These are phyloP conservation scores for Ahaetulla prasina DNA, from an alignment of 2,113 vertebrate genomes.

Conservation along the genomic window DNA sequence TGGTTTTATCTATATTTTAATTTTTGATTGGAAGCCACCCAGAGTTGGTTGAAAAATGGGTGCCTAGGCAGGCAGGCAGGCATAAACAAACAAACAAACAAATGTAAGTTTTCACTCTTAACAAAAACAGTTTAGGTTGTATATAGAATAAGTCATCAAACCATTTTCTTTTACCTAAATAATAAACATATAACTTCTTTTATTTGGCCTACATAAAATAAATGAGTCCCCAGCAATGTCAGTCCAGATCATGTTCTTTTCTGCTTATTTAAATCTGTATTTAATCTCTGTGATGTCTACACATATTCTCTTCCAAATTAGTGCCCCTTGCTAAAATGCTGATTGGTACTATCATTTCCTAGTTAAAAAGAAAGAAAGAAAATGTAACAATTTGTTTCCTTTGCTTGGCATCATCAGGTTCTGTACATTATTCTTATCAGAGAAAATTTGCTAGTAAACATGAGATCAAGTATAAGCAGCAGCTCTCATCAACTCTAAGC, in stretches of 20 bases:
- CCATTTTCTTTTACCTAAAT: not conserved
- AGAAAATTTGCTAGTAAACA: slow-evolving; percentile 59
- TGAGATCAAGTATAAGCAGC: slow-evolving; percentile 59
- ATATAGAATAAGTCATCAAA: not conserved
- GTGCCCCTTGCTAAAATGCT: not conserved
- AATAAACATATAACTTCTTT: not conserved
- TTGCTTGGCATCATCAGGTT: slow-evolving; percentile 20
- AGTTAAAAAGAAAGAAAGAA: not conserved
- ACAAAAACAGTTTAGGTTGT: not conserved
- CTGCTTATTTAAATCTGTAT: not conserved
- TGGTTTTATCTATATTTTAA: not conserved
- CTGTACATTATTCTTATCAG: slow-evolving; percentile 26
- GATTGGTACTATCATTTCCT: not conserved
- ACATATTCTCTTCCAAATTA: not conserved
- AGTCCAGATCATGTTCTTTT: not conserved
- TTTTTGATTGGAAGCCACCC: not conserved
- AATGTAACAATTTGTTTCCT: not conserved
- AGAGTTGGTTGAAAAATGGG: not conserved
- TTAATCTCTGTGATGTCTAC: not conserved
- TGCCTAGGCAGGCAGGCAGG: not conserved
- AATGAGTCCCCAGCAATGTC: not conserved
- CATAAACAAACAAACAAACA: not conserved
- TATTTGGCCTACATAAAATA: not conserved
- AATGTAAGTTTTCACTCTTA: not conserved
- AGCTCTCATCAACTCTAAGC: slow-evolving; percentile 65